Percentiles rank a stretch among this genome's conserved stretches.
Evolutionary conservation across 2,113 vertebrate genomes (phyloP).

Genomic region (Carassius gibelio): DNA sequence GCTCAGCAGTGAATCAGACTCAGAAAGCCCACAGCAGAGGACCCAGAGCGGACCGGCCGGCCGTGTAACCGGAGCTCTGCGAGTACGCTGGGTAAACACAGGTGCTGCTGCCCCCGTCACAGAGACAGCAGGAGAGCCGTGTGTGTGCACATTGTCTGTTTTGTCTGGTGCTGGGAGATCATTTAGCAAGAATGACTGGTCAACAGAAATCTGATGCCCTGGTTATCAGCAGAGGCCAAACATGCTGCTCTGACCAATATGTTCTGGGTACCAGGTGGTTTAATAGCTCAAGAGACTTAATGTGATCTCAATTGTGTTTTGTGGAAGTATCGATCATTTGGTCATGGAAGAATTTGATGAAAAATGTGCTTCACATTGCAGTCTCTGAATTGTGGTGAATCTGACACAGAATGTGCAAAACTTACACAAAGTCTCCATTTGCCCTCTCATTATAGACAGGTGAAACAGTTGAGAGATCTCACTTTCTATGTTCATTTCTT

Average conservation of each 20-base stretch:
- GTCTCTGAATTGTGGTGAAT: background rate
- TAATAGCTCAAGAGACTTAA: background rate
- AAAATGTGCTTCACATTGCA: background rate
- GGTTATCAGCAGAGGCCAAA: background rate
- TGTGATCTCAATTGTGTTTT: background rate
- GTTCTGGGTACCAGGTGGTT: background rate
- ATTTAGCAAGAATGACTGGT: constrained; percentile 25
- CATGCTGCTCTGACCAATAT: background rate
- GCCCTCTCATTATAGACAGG: background rate
- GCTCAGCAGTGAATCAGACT: background rate
- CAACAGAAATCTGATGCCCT: constrained; percentile 2
- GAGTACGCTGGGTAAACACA: constrained; percentile 45
- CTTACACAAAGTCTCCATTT: background rate
- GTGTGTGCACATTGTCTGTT: constrained; percentile 1
- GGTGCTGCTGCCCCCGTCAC: constrained; percentile 35
- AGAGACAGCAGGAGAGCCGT: constrained; percentile 33
- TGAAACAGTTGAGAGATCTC: background rate
- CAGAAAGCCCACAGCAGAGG: constrained; percentile 12
- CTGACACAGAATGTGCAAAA: background rate
- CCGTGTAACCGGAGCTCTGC: constrained; percentile 24
- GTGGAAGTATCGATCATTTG: background rate
- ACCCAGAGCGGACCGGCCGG: background rate
- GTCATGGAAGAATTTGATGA: background rate
- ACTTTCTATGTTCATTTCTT: background rate
- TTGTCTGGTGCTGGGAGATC: constrained; percentile 4